Conservation (phyloP, 2,888 invertebrate species). For the Standfussiana lucernea region DNA sequence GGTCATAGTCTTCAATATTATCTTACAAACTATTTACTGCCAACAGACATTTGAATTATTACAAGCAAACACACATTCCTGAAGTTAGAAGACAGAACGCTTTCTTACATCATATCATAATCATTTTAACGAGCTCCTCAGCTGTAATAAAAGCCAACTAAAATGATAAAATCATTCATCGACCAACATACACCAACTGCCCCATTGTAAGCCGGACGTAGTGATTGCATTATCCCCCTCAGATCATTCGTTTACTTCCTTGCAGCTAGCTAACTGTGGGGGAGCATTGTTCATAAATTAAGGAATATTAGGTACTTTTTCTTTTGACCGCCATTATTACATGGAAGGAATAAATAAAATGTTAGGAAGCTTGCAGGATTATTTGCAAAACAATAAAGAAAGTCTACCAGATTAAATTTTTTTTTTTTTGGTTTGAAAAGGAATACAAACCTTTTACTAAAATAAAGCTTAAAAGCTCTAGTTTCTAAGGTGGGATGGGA, state of each 20-base stretch:
- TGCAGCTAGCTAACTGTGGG: conserved; percentile 13
- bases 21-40: background rate
- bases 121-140: background rate
- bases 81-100: background rate
- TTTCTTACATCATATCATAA: background rate
- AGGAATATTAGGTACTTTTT: background rate
- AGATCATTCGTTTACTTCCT: conserved; percentile 35
- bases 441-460: background rate
- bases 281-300: conserved; percentile 34
- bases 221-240: conserved; percentile 48
- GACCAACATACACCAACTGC: background rate
- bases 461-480: conserved; percentile 14
- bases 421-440: background rate
- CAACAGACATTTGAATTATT: background rate
- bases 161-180: conserved; percentile 33
- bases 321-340: conserved; percentile 5
- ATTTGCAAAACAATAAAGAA: conserved; percentile 17
- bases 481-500: background rate
- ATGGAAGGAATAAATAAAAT: conserved; percentile 15
- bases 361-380: background rate
- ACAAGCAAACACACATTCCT: background rate
- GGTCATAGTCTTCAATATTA: background rate
- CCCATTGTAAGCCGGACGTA: conserved; percentile 39
- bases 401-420: background rate
- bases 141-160: conserved; percentile 17